Evolutionary conservation across 2,888 invertebrate species (phyloP).

Genomic region (Ecliptopera silaceata): DNA sequence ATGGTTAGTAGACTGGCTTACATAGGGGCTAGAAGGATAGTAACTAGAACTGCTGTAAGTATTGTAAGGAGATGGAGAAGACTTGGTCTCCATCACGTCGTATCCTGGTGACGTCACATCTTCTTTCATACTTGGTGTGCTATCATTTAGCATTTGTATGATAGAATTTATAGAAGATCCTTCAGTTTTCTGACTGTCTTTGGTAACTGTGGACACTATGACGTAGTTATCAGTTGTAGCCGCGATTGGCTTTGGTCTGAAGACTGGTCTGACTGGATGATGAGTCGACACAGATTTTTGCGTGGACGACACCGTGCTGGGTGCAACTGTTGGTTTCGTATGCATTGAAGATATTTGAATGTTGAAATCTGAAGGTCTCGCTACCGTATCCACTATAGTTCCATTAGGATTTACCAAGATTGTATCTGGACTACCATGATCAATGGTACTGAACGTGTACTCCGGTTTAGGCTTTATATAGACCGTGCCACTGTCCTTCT

Average conservation of each 20-base stretch:
- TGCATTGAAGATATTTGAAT: constrained; percentile 77
- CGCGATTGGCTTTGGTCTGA: constrained; percentile 77
- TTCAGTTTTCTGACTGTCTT: constrained; percentile 70
- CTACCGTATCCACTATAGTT: constrained; percentile 78
- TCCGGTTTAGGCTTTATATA: constrained; percentile 64
- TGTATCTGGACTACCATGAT: constrained; percentile 85
- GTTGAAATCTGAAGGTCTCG: constrained; percentile 77
- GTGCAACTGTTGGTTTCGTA: constrained; percentile 70
- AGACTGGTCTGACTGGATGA: constrained; percentile 77
- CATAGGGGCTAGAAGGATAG: constrained; percentile 63
- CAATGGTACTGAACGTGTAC: constrained; percentile 82
- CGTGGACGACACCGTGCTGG: constrained; percentile 55
- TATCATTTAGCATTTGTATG: constrained; percentile 85
- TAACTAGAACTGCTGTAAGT: constrained; percentile 37
- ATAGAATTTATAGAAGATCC: constrained; percentile 82
- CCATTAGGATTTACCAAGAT: constrained; percentile 83
- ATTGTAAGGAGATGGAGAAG: constrained; percentile 63
- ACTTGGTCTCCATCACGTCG: constrained; percentile 66
- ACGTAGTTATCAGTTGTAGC: constrained; percentile 79
- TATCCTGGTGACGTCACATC: constrained; percentile 61
- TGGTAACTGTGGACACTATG: constrained; percentile 81
- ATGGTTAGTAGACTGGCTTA: constrained; percentile 51
- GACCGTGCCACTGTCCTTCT: constrained; percentile 62
- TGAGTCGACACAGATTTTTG: constrained; percentile 70
- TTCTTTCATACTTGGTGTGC: constrained; percentile 68